These are phyloP conservation scores for Anser cygnoides DNA, from an alignment of 2,113 vertebrate genomes.

Conservation along the genomic window DNA sequence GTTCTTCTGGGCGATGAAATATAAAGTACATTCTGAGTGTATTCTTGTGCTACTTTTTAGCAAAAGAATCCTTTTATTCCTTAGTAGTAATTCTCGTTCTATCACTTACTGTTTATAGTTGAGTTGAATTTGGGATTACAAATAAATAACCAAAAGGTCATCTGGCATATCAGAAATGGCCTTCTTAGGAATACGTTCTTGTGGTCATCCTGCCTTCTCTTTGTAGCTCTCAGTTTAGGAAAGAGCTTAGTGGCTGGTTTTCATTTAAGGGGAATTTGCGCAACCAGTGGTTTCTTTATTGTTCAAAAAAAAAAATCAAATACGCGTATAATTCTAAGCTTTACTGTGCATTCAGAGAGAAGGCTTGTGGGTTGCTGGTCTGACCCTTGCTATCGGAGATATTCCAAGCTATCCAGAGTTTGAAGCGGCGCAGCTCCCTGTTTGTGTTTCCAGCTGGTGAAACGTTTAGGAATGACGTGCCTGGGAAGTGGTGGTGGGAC, in stretches of 20 bases:
- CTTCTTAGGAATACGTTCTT: not conserved
- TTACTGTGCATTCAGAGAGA: not conserved
- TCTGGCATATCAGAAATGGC: not conserved
- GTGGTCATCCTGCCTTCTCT: not conserved
- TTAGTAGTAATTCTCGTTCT: not conserved
- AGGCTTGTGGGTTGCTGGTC: not conserved
- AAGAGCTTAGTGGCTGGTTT: not conserved
- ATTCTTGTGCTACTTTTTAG: not conserved
- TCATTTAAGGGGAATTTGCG: conserved; percentile 18
- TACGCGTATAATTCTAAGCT: not conserved
- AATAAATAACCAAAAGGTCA: not conserved
- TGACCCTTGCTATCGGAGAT: not conserved
- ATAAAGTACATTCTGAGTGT: not conserved
- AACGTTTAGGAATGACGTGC: not conserved
- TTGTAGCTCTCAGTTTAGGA: not conserved
- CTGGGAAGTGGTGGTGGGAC: not conserved
- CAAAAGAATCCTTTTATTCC: not conserved
- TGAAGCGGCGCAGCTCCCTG: not conserved
- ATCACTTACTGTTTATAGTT: not conserved
- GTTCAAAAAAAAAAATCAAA: not conserved
- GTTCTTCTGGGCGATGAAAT: not conserved
- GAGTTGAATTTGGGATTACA: not conserved
- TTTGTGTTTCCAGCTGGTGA: not conserved
- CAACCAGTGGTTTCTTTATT: not conserved
- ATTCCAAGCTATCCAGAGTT: not conserved